phyloP scores from a whole-genome alignment of 1,140 invertebrate species.

The Brachionus manjavacas region DNA sequence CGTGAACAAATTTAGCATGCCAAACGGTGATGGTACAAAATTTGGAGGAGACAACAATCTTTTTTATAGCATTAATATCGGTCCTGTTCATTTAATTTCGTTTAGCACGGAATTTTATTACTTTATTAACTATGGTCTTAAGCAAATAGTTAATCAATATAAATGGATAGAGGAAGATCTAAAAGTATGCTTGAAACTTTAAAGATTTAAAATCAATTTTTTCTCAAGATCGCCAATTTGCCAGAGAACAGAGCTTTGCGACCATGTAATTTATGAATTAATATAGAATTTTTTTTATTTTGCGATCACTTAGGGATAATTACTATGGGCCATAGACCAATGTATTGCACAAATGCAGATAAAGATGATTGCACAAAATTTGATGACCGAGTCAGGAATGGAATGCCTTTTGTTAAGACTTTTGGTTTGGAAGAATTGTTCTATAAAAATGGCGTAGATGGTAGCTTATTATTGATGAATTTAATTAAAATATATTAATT shows the following conservation, averaged over 20 bases:
- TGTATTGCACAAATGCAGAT: conserved; percentile 90
- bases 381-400: conserved; percentile 51
- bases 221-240: conserved; percentile 59
- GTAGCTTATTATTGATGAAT: background rate
- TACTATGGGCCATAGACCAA: conserved; percentile 85
- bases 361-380: conserved; percentile 77
- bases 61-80: conserved; percentile 57
- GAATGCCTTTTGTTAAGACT: conserved; percentile 22
- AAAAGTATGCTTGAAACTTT: conserved; percentile 47
- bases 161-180: conserved; percentile 80
- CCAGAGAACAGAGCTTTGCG: conserved; percentile 63
- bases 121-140: conserved; percentile 75
- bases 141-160: conserved; percentile 76
- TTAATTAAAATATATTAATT: too few species aligned
- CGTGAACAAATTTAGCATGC: conserved; percentile 42
- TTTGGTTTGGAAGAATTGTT: conserved; percentile 42
- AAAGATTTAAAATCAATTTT: conserved; percentile 13
- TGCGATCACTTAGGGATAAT: conserved; percentile 68
- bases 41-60: conserved; percentile 46
- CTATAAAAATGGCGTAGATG: conserved; percentile 43
- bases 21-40: conserved; percentile 1
- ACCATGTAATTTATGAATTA: conserved; percentile 61
- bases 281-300: background rate
- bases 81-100: conserved; percentile 57
- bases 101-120: conserved; percentile 93